Percentiles rank a stretch among this genome's conserved stretches.
Evolutionary conservation across 2,888 invertebrate species (phyloP).

Genomic region (Cryptus viduatorius): DNA sequence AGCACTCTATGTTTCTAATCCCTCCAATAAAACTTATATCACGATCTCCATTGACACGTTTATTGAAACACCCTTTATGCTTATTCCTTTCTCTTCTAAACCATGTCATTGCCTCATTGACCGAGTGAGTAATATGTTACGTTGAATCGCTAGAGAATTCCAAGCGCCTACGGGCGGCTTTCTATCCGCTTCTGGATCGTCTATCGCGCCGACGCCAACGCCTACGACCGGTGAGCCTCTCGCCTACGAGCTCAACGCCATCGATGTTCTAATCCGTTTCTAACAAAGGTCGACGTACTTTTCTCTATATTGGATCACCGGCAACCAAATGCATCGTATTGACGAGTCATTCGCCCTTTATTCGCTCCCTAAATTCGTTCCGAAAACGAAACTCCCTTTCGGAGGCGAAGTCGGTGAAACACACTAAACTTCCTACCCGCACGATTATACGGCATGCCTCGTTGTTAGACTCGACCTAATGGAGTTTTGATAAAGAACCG

Average conservation of each 20-base stretch:
- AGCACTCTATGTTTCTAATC: too few relatives aligned
- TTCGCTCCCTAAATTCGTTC: background rate
- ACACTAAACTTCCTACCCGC: slow-evolving; percentile 26
- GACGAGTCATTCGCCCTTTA: slow-evolving; percentile 27
- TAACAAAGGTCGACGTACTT: slow-evolving; percentile 36
- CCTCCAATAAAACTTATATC: too few relatives aligned
- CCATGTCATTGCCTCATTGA: slow-evolving; percentile 15
- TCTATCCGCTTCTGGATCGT: slow-evolving; percentile 20
- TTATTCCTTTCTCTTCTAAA: slow-evolving; percentile 30
- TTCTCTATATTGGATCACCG: slow-evolving; percentile 25
- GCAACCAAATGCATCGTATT: background rate
- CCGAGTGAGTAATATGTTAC: slow-evolving; percentile 24
- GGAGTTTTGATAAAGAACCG: slow-evolving; percentile 48
- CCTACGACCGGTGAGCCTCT: slow-evolving; percentile 16
- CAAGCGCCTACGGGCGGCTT: background rate
- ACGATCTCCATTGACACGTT: background rate
- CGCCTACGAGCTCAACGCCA: slow-evolving; percentile 23
- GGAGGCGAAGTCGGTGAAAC: background rate
- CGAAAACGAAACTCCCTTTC: background rate
- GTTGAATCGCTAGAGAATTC: slow-evolving; percentile 29
- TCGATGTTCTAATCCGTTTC: slow-evolving; percentile 15
- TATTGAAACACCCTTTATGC: slow-evolving; percentile 15
- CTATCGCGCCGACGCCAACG: slow-evolving; percentile 9
- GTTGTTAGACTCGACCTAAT: slow-evolving; percentile 22
- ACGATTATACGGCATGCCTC: background rate